phyloP scores from a whole-genome alignment of 2,797 vertebrate species.

The Mus caroli region DNA sequence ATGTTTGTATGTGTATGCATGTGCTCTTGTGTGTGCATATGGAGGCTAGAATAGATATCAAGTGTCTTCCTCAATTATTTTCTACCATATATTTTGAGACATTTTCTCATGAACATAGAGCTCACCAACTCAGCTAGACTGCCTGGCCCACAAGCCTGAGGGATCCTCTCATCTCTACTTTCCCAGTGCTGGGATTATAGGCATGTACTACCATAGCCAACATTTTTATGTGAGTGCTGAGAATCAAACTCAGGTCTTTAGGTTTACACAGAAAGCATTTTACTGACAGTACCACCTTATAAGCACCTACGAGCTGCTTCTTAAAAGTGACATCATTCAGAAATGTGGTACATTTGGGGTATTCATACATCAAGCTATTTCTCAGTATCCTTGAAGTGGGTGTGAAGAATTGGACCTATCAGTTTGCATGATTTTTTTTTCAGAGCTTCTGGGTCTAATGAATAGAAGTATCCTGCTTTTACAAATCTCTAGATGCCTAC shows the following conservation, averaged over 20 bases:
- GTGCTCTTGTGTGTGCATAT: not conserved
- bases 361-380: not conserved
- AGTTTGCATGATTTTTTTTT: not conserved
- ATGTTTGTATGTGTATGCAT: not conserved
- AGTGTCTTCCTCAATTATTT: not conserved
- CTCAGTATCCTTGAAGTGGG: not conserved
- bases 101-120: not conserved
- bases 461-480: not conserved
- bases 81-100: not conserved
- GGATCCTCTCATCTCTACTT: not conserved
- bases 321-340: slow-evolving; percentile 14
- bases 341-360: not conserved
- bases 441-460: not conserved
- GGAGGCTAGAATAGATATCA: not conserved
- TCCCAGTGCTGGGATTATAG: not conserved
- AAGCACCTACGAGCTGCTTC: not conserved
- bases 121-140: not conserved
- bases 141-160: not conserved
- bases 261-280: not conserved
- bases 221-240: not conserved
- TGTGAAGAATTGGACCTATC: not conserved
- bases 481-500: not conserved
- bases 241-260: not conserved
- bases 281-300: not conserved
- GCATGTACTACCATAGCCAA: not conserved